phyloP scores from a whole-genome alignment of 1,140 invertebrate genomes.

The Aphelenchoides fujianensis region DNA sequence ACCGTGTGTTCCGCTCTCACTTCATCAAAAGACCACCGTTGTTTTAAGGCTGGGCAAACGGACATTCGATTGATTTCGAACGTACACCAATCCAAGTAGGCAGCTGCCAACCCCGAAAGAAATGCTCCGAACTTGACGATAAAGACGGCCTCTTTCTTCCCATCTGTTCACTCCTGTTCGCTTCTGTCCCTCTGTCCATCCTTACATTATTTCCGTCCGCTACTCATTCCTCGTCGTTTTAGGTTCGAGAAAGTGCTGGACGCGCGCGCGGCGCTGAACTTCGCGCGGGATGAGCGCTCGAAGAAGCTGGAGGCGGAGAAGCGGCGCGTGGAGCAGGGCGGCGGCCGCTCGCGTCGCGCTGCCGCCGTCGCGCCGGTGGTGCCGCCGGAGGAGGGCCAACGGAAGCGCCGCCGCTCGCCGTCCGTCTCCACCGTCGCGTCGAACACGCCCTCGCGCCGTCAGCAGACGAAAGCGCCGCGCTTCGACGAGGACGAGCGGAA shows the following conservation, averaged over 20 bases:
- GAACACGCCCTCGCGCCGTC: neutral
- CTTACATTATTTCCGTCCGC: too few relatives aligned
- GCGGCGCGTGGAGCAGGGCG: slow-evolving; percentile 3
- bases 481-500: neutral
- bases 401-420: neutral
- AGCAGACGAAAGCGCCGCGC: neutral
- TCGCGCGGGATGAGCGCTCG: slow-evolving; percentile 24
- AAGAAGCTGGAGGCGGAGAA: slow-evolving; percentile 29
- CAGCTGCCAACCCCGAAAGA: too few relatives aligned
- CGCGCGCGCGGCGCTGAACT: slow-evolving; percentile 2
- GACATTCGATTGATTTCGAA: too few relatives aligned
- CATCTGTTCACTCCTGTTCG: too few relatives aligned
- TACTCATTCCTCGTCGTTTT: slow-evolving; percentile 23
- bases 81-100: neutral
- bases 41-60: too few relatives aligned
- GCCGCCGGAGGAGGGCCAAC: neutral
- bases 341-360: too few relatives aligned
- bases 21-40: too few relatives aligned
- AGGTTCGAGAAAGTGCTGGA: slow-evolving; percentile 25
- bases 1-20: too few relatives aligned
- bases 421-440: neutral
- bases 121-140: too few relatives aligned
- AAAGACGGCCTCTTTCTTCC: too few relatives aligned
- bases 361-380: too few relatives aligned
- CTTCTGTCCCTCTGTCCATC: too few relatives aligned